phyloP scores from a whole-genome alignment of 2,113 vertebrate species.

The Girardinichthys multiradiatus region DNA sequence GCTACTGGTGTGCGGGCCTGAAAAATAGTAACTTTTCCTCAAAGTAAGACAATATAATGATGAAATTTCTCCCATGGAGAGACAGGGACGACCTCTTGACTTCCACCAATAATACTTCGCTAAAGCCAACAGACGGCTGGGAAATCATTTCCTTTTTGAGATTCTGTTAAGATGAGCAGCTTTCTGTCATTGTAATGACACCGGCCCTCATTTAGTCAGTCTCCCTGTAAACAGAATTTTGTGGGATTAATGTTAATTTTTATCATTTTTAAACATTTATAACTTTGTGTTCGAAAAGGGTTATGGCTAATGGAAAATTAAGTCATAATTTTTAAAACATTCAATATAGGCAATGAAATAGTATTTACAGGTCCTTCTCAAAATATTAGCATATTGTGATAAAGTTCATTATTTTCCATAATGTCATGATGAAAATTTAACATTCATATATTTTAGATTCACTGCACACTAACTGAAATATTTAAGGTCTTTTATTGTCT shows the following conservation, averaged over 20 bases:
- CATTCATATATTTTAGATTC: no score
- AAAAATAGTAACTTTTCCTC: constrained; percentile 9
- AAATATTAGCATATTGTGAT: no score
- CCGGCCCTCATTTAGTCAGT: constrained; percentile 49
- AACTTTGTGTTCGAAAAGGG: constrained; percentile 4
- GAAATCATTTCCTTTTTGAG: constrained; percentile 52
- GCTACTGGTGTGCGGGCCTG: background rate
- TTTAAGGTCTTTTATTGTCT: no score
- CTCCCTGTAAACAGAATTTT: constrained; percentile 36
- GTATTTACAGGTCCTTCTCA: no score
- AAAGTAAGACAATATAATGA: constrained; percentile 17
- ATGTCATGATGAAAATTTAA: no score
- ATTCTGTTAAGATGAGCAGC: constrained; percentile 67
- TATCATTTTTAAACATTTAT: constrained; percentile 1
- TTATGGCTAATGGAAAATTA: constrained; percentile 6
- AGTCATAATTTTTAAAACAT: background rate
- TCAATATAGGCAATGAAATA: background rate
- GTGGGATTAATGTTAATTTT: constrained; percentile 25
- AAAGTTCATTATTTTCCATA: no score
- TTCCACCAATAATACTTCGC: constrained; percentile 19
- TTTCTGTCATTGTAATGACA: constrained; percentile 47
- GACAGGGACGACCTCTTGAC: constrained; percentile 23
- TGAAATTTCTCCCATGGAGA: constrained; percentile 16
- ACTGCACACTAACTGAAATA: no score
- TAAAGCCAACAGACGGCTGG: constrained; percentile 37